Evolutionary conservation across 1,140 invertebrate species (phyloP).

Genomic region (Drosophila sucinea): DNA sequence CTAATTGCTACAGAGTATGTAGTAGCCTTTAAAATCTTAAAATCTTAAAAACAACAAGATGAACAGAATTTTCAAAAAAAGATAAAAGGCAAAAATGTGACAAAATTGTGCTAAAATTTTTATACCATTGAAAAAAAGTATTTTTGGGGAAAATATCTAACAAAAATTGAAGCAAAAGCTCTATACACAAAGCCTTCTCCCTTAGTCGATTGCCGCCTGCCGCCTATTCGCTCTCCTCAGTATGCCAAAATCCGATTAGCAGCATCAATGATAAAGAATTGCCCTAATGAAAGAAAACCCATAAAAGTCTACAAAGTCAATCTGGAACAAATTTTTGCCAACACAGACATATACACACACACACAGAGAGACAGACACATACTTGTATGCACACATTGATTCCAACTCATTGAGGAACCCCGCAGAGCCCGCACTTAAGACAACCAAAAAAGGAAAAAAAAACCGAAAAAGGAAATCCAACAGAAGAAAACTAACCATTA

Average conservation of each 20-base stretch:
- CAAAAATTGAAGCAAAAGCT: background rate
- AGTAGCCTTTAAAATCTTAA: too few relatives aligned
- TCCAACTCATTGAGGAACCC: slow-evolving; percentile 13
- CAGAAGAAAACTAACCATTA: slow-evolving; percentile 20
- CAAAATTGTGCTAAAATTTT: background rate
- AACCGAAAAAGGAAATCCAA: slow-evolving; percentile 5
- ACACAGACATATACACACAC: background rate
- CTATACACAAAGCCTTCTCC: background rate
- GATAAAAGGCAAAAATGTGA: background rate
- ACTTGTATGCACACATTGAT: slow-evolving; percentile 1
- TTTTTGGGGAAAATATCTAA: background rate
- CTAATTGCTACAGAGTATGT: too few relatives aligned
- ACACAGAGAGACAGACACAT: background rate
- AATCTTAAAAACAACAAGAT: too few relatives aligned
- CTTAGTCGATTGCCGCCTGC: background rate
- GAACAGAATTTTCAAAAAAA: too few relatives aligned
- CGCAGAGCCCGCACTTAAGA: slow-evolving; percentile 4
- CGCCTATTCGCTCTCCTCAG: background rate
- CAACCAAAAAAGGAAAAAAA: slow-evolving; percentile 4
- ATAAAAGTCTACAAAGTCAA: slow-evolving; percentile 17
- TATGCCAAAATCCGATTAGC: slow-evolving; percentile 19
- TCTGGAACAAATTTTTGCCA: slow-evolving; percentile 8
- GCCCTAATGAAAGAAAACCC: slow-evolving; percentile 19
- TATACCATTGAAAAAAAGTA: background rate
- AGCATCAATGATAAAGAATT: slow-evolving; percentile 16